phyloP scores from a whole-genome alignment of 2,113 vertebrate species.

The Hyaena hyaena region DNA sequence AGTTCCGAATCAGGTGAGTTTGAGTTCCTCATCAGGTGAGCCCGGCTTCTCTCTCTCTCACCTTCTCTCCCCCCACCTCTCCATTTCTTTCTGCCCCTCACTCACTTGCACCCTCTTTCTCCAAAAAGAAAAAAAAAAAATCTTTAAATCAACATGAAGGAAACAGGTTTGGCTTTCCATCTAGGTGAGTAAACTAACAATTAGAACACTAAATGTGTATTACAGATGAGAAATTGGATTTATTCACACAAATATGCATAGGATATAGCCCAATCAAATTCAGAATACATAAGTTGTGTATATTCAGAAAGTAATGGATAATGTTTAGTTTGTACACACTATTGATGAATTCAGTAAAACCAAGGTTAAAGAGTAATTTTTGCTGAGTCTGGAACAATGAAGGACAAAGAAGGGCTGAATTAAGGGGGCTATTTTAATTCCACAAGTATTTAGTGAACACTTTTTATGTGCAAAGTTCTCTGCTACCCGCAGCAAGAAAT shows the following conservation, averaged over 20 bases:
- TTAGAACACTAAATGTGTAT: not conserved
- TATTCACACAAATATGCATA: not conserved
- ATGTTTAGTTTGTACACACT: not conserved
- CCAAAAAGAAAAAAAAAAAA: too few species aligned
- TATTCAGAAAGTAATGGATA: not conserved
- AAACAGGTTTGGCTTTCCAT: not conserved
- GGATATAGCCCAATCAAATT: not conserved
- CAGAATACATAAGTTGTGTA: not conserved
- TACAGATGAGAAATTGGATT: not conserved
- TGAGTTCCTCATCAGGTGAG: too few species aligned
- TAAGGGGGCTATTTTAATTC: not conserved
- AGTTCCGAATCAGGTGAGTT: too few species aligned
- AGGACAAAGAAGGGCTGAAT: not conserved
- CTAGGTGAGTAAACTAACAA: not conserved
- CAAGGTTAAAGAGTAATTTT: not conserved
- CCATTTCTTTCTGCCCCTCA: too few species aligned
- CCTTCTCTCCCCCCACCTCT: too few species aligned
- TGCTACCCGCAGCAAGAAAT: not conserved
- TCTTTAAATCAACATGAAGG: not conserved
- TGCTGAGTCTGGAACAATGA: not conserved
- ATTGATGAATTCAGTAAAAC: not conserved
- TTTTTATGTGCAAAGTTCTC: not conserved
- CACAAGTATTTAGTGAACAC: not conserved
- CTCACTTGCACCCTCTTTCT: too few species aligned
- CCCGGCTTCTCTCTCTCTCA: too few species aligned